A percentile compares a stretch with the other conserved stretches of the same genome.
Evolutionary conservation across 2,888 invertebrate genomes (phyloP).

Genomic region (Acronicta alni): DNA sequence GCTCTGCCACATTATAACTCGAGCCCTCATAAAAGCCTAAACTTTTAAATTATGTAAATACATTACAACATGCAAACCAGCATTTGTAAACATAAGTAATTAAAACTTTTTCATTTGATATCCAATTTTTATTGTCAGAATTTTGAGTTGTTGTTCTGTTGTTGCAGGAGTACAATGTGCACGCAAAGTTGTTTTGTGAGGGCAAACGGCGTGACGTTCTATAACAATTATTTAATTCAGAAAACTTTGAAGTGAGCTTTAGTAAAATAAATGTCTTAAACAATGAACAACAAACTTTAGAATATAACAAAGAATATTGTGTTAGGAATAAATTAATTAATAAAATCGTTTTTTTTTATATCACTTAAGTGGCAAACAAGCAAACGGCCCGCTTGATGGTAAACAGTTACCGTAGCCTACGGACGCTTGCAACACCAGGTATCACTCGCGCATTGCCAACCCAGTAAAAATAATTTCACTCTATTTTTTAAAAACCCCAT

Average conservation of each 20-base stretch:
- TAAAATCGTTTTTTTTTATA: no score
- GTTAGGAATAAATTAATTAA: no score
- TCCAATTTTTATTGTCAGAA: conserved; percentile 17
- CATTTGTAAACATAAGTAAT: conserved; percentile 19
- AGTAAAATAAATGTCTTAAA: not conserved
- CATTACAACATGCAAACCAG: conserved; percentile 27
- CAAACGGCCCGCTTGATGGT: no score
- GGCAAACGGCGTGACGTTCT: not conserved
- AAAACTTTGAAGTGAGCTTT: not conserved
- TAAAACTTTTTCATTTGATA: conserved; percentile 42
- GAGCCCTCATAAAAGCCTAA: not conserved
- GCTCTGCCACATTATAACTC: not conserved
- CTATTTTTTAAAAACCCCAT: no score
- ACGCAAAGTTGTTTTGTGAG: conserved; percentile 17
- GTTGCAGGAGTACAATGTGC: conserved; percentile 6
- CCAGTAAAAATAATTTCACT: no score
- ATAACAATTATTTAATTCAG: no score
- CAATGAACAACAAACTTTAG: no score
- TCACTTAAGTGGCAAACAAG: no score
- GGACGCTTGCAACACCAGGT: no score
- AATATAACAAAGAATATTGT: no score
- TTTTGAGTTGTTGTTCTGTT: conserved; percentile 13
- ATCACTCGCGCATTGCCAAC: no score
- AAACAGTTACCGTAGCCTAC: no score
- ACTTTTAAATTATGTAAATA: conserved; percentile 1